phyloP scores from a whole-genome alignment of 2,113 vertebrate genomes.

The Prietella phreatophila region DNA sequence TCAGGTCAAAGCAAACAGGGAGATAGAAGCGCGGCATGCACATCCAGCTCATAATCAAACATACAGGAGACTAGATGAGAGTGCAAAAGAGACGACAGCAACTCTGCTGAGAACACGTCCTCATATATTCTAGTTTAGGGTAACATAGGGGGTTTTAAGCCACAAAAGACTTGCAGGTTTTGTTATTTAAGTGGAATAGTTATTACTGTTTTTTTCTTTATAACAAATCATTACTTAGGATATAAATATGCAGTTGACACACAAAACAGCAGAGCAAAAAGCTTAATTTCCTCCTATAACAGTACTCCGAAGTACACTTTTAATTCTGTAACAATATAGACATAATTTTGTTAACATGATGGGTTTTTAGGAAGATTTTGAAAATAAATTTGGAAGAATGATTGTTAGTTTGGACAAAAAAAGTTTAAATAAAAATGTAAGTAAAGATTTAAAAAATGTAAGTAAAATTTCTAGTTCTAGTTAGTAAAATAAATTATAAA shows the following conservation, averaged over 20 bases:
- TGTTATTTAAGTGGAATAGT: not conserved
- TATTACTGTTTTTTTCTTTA: not conserved
- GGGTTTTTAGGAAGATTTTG: not conserved
- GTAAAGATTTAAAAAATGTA: not conserved
- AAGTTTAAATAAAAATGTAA: too few relatives aligned
- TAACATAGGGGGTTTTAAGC: not conserved
- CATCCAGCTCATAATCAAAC: slow-evolving; percentile 25
- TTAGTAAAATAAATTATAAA: not conserved
- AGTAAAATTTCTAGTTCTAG: not conserved
- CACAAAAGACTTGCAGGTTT: not conserved
- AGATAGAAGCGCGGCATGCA: slow-evolving; percentile 62
- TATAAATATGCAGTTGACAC: not conserved
- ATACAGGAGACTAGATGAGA: slow-evolving; percentile 17
- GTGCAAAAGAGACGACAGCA: not conserved
- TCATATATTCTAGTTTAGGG: not conserved
- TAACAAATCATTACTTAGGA: not conserved
- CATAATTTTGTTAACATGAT: not conserved
- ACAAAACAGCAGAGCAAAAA: not conserved
- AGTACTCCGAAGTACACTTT: not conserved
- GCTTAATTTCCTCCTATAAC: not conserved
- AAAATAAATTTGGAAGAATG: not conserved
- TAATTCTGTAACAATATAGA: not conserved
- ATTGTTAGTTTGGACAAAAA: not conserved
- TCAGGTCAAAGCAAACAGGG: slow-evolving; percentile 68
- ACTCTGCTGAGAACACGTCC: not conserved